Evolutionary conservation across 1,140 invertebrate genomes (phyloP).

Genomic region (Diabrotica virgifera): DNA sequence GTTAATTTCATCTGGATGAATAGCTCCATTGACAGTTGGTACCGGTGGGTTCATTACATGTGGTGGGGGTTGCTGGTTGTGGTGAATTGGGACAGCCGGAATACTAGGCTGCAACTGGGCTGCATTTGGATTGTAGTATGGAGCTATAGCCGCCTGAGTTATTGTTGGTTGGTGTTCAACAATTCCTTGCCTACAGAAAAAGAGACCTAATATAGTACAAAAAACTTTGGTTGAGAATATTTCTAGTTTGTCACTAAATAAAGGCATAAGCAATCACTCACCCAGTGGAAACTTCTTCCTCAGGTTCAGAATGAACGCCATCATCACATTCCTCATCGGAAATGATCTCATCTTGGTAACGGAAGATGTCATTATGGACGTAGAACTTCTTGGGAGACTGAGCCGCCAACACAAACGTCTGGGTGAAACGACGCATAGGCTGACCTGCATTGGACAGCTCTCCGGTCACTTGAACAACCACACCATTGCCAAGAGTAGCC

Average conservation of each 20-base stretch:
- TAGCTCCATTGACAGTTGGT: conserved; percentile 49
- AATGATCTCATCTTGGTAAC: conserved; percentile 87
- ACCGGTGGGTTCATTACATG: conserved; percentile 44
- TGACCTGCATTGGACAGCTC: conserved; percentile 94
- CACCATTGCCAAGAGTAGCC: conserved; percentile 87
- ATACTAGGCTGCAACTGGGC: conserved; percentile 36
- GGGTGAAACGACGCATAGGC: conserved; percentile 95
- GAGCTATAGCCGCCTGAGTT: conserved; percentile 18
- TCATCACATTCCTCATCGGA: conserved; percentile 69
- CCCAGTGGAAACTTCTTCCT: conserved; percentile 54
- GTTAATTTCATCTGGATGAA: conserved; percentile 45
- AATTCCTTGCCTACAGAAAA: conserved; percentile 27
- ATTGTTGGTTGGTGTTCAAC: conserved; percentile 35
- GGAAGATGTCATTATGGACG: conserved; percentile 97
- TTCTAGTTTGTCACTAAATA: neutral
- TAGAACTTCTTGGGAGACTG: conserved; percentile 96
- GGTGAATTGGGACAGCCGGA: conserved; percentile 40
- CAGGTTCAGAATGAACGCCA: conserved; percentile 62
- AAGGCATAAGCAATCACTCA: neutral
- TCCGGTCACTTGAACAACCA: conserved; percentile 95
- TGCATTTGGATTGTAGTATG: conserved; percentile 10
- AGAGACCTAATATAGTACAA: too few species aligned
- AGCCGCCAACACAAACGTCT: conserved; percentile 93
- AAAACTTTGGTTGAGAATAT: too few species aligned
- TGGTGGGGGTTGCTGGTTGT: conserved; percentile 43